Evolutionary conservation across 2,888 invertebrate genomes (phyloP), one percentile per base, ranked within the genome.

Genomic region (Rotaria macrura): DNA sequence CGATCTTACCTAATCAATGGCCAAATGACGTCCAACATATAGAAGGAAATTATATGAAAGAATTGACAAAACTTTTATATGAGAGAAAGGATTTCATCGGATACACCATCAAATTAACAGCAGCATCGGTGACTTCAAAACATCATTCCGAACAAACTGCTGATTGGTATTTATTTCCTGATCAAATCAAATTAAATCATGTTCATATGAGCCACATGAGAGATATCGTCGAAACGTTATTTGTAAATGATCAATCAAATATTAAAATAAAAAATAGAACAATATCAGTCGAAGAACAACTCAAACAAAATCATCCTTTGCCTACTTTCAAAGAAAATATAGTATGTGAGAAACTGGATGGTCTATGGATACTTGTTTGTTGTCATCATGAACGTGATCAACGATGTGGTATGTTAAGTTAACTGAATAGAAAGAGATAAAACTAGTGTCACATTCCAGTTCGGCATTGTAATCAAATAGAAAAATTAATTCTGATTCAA

Each of bases 151-250:
- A 79, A 25, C 65, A 65, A 65, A 43, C 14, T n/a, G 40, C 79
- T 43, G 79, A 79, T n/a, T 79, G 79, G 79, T 79, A 79, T 79
- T 79, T 79, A 43, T 79, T 79, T 43, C 79, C 79, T 2, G 79
- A 79, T 79, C 79, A n/a, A 25, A 43, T 79, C 12, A 40, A 43
- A 79, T 12, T 79, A 40, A 43, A n/a, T 4, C 43, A 79, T 43
- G 79, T 79, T 10, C 38, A n/a, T 43, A n/a, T 25, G 3, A 43
- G 43, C 2, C 79, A 79, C 43, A n/a, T 43, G 20, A n/a, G 25
- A n/a, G 6, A 23, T 43, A 12, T 79, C 0, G 43, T 79, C 14
- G 12, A 79, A 43, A 43, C 25, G 14, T 14, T 79, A 79, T 79
- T 79, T 43, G 14, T 79, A 43, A 43, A 79, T 20, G 79, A 79